phyloP scores from a whole-genome alignment of 2,797 vertebrate species.

The Australoheros facetus region DNA sequence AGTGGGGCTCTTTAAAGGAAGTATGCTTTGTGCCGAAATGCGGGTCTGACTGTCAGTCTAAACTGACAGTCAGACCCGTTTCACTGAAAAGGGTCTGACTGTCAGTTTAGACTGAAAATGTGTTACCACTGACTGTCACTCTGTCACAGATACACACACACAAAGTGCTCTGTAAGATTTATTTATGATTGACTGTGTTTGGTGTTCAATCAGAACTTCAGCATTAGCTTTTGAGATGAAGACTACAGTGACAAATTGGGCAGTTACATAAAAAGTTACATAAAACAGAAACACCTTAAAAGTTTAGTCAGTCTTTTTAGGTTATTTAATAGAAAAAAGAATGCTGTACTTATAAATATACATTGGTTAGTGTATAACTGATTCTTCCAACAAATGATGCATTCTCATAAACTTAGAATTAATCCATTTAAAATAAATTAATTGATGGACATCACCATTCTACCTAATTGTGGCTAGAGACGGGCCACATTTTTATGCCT shows the following conservation, averaged over 20 bases:
- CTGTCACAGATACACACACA: background rate
- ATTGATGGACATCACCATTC: too few relatives aligned
- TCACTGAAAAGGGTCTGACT: too few relatives aligned
- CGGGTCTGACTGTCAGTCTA: too few relatives aligned
- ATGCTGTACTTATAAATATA: background rate
- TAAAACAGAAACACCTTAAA: background rate
- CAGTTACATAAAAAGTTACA: background rate
- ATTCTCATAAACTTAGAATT: too few relatives aligned
- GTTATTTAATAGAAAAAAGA: background rate
- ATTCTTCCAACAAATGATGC: too few relatives aligned
- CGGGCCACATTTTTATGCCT: too few relatives aligned
- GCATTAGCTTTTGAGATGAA: background rate
- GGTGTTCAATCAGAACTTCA: background rate
- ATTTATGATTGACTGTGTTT: background rate
- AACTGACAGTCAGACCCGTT: too few relatives aligned
- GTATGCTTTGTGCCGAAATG: too few relatives aligned
- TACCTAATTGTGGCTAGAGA: too few relatives aligned
- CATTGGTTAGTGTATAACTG: background rate
- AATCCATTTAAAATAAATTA: too few relatives aligned
- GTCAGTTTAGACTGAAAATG: background rate
- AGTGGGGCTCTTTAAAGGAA: too few relatives aligned
- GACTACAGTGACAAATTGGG: background rate
- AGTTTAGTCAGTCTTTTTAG: background rate
- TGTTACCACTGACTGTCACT: background rate
- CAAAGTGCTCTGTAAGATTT: too few relatives aligned